Base-by-base conservation (phyloP, 2,888 invertebrate genomes). In the Euplexia lucipara region DNA sequence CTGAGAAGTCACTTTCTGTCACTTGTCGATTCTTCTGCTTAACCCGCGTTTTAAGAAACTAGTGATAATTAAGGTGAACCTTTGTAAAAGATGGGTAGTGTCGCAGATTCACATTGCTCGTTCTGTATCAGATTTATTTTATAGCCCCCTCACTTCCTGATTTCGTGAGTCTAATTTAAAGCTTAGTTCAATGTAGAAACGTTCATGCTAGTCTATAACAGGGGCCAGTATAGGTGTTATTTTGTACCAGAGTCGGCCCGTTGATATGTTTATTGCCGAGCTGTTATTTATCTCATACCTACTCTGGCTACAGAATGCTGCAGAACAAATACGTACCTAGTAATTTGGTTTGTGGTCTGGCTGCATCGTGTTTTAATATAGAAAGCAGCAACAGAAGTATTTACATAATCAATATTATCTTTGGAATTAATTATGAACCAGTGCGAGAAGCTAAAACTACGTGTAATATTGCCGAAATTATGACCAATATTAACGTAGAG, bases 201-300 rank as follows among this genome's bases (percentile, higher is more conserved):
- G 44, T 44, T 22, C 26, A 30, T 52, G 34, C 14, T 41, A 52
- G 39, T 49, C 35, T n/a, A 39, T 39, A 34, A 41, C 7, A 59
- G 62, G 62, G 67, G 69, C 61, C 63, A 56, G 16, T n/a, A 42
- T 54, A 60, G 64, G 70, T 57, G 60, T 49, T 22, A 20, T 34
- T 22, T 37, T 42, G 41, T 57, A 48, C 57, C 57, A 59, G 49
- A 30, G 26, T 8, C 34, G 18, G 12, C n/a, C 32, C 41, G 73
- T 61, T 79, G 65, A 76, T 71, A 54, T 64, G 51, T 75, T 78
- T 72, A 78, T 60, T 62, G 57, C 66, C 9, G 20, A 41, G 30
- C 48, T 45, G 71, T 66, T 69, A 78, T 61, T 75, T 60, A 49
- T 60, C 51, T 58, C 35, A 51, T 51, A 48, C 35, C 47, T 51